Evolutionary conservation across 2,797 vertebrate genomes (phyloP).

Genomic region (Limnodromus scolopaceus): DNA sequence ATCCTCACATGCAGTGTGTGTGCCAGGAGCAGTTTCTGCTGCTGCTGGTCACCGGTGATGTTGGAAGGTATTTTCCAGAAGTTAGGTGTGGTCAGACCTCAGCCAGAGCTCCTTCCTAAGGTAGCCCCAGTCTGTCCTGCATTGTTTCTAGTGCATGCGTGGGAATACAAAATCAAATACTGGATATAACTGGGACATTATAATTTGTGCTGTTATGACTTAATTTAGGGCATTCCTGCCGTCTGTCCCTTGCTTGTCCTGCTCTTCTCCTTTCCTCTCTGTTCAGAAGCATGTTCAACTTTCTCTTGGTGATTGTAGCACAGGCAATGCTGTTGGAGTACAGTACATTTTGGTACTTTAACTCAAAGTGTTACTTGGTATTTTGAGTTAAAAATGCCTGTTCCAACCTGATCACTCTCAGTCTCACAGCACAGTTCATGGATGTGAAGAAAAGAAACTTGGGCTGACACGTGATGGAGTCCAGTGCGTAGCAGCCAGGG

Average conservation of each 20-base stretch:
- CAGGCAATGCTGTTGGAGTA: neutral
- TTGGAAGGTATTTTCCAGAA: neutral
- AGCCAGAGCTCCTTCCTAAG: neutral
- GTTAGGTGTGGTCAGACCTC: neutral
- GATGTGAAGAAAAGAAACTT: neutral
- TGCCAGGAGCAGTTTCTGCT: neutral
- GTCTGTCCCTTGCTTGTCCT: neutral
- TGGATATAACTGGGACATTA: neutral
- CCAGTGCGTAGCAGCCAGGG: neutral
- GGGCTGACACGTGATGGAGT: neutral
- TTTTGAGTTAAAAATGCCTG: neutral
- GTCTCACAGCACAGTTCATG: neutral
- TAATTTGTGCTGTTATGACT: neutral
- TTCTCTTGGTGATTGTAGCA: neutral
- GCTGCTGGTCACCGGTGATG: neutral
- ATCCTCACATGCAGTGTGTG: accelerated
- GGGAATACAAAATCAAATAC: neutral
- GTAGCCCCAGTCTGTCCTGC: neutral
- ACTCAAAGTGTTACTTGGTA: no score
- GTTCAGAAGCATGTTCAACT: neutral
- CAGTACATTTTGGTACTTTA: neutral
- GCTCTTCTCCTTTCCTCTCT: neutral
- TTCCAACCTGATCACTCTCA: neutral
- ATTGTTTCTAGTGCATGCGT: accelerated
- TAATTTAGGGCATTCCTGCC: neutral